These are phyloP conservation scores for Dermolepida albohirtum DNA, from an alignment of 2,888 invertebrate species.

Conservation along the genomic window DNA sequence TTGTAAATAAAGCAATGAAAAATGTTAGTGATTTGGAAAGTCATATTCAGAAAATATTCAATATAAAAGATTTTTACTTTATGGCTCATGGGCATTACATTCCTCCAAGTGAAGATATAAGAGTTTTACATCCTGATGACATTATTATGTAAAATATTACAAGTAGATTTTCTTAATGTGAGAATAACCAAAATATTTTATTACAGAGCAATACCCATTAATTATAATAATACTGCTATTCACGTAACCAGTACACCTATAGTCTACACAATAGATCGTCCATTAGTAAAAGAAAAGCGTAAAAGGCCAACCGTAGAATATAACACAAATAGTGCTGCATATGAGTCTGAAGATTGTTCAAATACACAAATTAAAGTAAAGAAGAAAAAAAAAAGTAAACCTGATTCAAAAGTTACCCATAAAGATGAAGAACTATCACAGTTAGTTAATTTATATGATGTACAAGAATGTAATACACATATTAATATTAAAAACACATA, in stretches of 20 bases:
- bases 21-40: constrained; percentile 56
- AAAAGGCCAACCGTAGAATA: not conserved
- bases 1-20: constrained; percentile 47
- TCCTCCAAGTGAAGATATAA: constrained; percentile 60
- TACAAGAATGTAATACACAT: too few relatives aligned
- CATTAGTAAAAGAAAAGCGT: constrained; percentile 2
- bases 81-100: constrained; percentile 58
- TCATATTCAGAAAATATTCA: constrained; percentile 58
- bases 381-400: too few relatives aligned
- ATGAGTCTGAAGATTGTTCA: not conserved
- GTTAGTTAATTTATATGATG: too few relatives aligned
- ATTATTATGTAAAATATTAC: constrained; percentile 49
- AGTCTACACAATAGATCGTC: too few relatives aligned
- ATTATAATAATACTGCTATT: too few relatives aligned
- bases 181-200: not conserved
- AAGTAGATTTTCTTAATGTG: not conserved
- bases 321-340: not conserved
- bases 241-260: too few relatives aligned
- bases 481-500: too few relatives aligned
- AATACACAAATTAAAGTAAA: not conserved
- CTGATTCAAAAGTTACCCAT: too few relatives aligned
- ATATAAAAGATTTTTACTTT: constrained; percentile 59
- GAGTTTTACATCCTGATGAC: constrained; percentile 53
- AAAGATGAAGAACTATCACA: too few relatives aligned
- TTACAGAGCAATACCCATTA: constrained; percentile 14